Conservation (phyloP, 2,888 invertebrate genomes). For the Acheta domesticus region DNA sequence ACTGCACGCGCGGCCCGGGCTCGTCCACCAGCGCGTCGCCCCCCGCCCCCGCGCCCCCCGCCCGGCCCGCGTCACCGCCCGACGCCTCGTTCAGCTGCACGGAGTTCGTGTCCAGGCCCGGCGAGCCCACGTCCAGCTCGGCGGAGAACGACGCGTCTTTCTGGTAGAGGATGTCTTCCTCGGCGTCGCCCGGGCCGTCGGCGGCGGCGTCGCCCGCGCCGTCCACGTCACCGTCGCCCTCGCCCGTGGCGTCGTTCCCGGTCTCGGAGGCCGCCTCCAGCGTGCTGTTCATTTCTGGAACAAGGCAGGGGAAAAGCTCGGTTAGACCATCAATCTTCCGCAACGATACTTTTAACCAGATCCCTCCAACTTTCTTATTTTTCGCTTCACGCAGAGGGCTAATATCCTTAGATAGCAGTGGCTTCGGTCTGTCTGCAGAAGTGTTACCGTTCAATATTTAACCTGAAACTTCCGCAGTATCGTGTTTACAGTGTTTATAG, state of each 20-base stretch:
- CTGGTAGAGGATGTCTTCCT: constrained; percentile 55
- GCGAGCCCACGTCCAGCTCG: constrained; percentile 58
- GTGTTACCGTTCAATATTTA: too few relatives aligned
- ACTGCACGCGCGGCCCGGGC: constrained; percentile 31
- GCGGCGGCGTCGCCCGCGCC: constrained; percentile 31
- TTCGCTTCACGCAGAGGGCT: too few relatives aligned
- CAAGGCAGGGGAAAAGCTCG: constrained; percentile 36
- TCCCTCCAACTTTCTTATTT: too few relatives aligned
- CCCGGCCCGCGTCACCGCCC: constrained; percentile 27
- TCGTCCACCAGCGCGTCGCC: constrained; percentile 12
- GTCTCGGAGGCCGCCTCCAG: constrained; percentile 30
- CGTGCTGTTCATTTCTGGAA: constrained; percentile 73
- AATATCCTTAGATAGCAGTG: too few relatives aligned
- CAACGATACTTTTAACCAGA: too few relatives aligned
- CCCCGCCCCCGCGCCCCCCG: background rate
- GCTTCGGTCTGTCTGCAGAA: too few relatives aligned
- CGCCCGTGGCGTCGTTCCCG: constrained; percentile 44
- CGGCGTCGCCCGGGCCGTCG: constrained; percentile 40
- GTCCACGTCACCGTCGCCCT: constrained; percentile 32
- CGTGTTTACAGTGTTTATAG: too few relatives aligned
- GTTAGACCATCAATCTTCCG: too few relatives aligned
- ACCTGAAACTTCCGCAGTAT: too few relatives aligned
- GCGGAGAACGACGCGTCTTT: constrained; percentile 77
- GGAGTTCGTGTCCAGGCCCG: constrained; percentile 33
- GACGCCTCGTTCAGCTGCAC: constrained; percentile 26